Evolutionary conservation across 2,113 vertebrate genomes (phyloP).

Genomic region (Motacilla alba): DNA sequence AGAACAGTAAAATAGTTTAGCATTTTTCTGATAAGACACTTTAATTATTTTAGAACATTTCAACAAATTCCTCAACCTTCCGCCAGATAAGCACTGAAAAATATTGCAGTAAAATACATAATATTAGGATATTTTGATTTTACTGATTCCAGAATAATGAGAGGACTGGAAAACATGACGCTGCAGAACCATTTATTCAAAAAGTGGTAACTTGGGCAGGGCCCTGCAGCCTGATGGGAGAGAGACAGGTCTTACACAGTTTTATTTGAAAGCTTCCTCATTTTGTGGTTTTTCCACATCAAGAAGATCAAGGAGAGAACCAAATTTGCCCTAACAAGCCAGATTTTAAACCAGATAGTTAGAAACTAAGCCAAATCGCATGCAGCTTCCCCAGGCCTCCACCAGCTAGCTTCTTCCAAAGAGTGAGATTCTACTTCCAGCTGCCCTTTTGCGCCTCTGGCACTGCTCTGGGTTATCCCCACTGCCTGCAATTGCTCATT

Average conservation of each 20-base stretch:
- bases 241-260: background rate
- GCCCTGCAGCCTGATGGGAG: background rate
- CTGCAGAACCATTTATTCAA: background rate
- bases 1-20: background rate
- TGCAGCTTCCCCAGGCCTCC: background rate
- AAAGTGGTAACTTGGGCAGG: background rate
- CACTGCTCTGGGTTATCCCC: background rate
- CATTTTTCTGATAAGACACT: background rate
- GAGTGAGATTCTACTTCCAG: background rate
- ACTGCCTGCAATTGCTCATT: background rate
- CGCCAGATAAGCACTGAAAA: background rate
- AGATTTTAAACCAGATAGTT: background rate
- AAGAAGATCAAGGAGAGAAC: background rate
- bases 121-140: background rate
- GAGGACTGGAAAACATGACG: background rate
- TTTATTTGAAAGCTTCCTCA: background rate
- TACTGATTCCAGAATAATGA: background rate
- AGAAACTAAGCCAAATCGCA: background rate
- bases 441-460: background rate
- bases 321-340: background rate
- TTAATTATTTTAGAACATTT: background rate
- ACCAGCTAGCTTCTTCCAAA: background rate
- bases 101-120: background rate
- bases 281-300: background rate
- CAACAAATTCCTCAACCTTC: background rate